These are phyloP conservation scores for Hiodon tergisus DNA, from an alignment of 2,113 vertebrate species.

Conservation along the genomic window DNA sequence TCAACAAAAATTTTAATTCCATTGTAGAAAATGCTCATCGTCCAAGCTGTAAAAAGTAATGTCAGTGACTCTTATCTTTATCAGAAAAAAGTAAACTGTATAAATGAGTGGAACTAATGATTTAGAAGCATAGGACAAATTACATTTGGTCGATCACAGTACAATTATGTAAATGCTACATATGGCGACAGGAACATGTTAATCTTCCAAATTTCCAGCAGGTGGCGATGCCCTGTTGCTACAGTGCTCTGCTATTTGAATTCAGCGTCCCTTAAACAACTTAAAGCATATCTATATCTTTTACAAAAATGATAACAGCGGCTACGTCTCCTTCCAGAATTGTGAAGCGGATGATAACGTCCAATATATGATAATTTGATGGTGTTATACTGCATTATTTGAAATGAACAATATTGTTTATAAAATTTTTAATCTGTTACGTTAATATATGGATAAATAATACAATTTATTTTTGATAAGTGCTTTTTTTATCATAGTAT, in stretches of 20 bases:
- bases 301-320: constrained; percentile 8
- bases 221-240: constrained; percentile 19
- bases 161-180: not conserved
- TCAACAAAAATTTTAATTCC: constrained; percentile 18
- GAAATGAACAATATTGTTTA: not conserved
- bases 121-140: not conserved
- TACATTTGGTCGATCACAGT: not conserved
- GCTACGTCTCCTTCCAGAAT: not conserved
- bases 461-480: constrained; percentile 18
- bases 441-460: constrained; percentile 11
- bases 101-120: constrained; percentile 15
- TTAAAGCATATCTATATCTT: not conserved
- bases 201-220: constrained; percentile 9
- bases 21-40: constrained; percentile 19
- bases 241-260: constrained; percentile 19
- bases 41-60: constrained; percentile 3
- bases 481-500: constrained; percentile 22
- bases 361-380: constrained; percentile 4
- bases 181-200: not conserved
- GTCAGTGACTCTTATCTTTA: constrained; percentile 13
- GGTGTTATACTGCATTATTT: not conserved
- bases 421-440: not conserved
- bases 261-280: not conserved
- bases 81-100: constrained; percentile 19
- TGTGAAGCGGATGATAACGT: constrained; percentile 6